Evolutionary conservation across 30 jellyfish, hydroid and myxozoan species (phyloP).

Genomic region (Catostylus mosaicus): DNA sequence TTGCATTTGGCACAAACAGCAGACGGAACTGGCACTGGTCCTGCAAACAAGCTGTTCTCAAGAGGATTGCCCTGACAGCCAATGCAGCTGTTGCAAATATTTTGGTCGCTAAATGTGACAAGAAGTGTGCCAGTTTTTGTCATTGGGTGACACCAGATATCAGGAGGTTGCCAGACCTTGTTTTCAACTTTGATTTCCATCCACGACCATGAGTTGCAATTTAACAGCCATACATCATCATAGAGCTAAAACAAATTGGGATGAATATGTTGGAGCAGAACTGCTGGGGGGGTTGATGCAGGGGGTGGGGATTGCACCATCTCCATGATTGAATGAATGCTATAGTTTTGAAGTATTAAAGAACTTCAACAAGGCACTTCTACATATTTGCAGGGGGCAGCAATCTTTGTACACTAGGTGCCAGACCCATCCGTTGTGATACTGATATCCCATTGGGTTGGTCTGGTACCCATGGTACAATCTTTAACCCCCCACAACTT

Average conservation of each 20-base stretch:
- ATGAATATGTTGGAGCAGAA: too few relatives aligned
- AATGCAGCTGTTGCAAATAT: slow-evolving; percentile 60
- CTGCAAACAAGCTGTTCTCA: slow-evolving; percentile 37
- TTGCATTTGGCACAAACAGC: slow-evolving; percentile 26
- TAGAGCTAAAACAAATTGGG: slow-evolving; percentile 79
- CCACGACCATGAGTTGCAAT: slow-evolving; percentile 77
- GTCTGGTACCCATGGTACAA: too few relatives aligned
- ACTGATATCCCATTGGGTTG: too few relatives aligned
- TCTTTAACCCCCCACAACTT: too few relatives aligned
- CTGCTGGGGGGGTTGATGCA: too few relatives aligned
- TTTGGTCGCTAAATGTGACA: slow-evolving; percentile 90
- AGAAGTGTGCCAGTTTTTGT: slow-evolving; percentile 48
- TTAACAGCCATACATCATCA: slow-evolving; percentile 89
- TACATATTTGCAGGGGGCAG: too few relatives aligned
- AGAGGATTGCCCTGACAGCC: slow-evolving; percentile 41
- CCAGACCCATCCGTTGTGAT: too few relatives aligned
- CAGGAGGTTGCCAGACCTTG: slow-evolving; percentile 73
- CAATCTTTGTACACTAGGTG: too few relatives aligned
- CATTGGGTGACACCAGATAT: slow-evolving; percentile 96
- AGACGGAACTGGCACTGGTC: slow-evolving; percentile 57
- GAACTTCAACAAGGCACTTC: too few relatives aligned
- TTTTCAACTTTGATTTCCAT: slow-evolving; percentile 55
- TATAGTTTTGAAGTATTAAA: too few relatives aligned
- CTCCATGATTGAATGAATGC: too few relatives aligned
- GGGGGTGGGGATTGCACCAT: too few relatives aligned